A percentile compares a stretch with the other conserved stretches of the same genome.
phyloP scores from a whole-genome alignment of 37 sponge, comb jelly and placozoan species.

The Aplysina aerophoba region DNA sequence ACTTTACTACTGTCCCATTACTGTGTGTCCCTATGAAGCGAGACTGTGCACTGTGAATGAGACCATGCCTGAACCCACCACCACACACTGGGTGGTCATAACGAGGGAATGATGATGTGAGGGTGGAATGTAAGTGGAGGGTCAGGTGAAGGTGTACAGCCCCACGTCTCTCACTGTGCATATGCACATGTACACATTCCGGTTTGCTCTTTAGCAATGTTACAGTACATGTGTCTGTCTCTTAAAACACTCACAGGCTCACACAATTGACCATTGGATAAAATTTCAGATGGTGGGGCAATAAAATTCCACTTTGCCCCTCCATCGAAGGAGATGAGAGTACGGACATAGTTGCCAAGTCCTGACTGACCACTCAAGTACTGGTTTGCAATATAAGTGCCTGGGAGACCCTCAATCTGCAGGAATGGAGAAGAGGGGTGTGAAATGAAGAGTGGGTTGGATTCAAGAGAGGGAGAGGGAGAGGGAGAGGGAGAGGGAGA shows the following conservation, averaged over 20 bases:
- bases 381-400: conserved; percentile 75
- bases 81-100: too few relatives aligned
- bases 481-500: background rate
- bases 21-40: too few relatives aligned
- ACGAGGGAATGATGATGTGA: too few relatives aligned
- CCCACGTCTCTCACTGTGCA: too few relatives aligned
- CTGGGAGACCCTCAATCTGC: conserved; percentile 72
- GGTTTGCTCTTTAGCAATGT: too few relatives aligned
- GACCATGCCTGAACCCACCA: too few relatives aligned
- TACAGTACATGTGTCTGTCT: background rate
- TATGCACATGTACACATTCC: too few relatives aligned
- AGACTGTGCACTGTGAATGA: too few relatives aligned
- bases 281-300: background rate
- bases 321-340: conserved; percentile 69
- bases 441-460: background rate
- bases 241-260: conserved; percentile 1
- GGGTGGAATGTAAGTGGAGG: too few relatives aligned
- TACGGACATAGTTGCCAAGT: conserved; percentile 38
- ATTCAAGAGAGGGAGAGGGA: conserved; percentile 11
- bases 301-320: conserved; percentile 74
- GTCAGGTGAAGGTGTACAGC: too few relatives aligned
- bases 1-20: too few relatives aligned
- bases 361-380: background rate
- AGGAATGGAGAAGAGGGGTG: background rate
- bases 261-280: conserved; percentile 10